These are phyloP conservation scores for Drosophila bipectinata DNA, from an alignment of 1,140 invertebrate genomes.

Conservation along the genomic window DNA sequence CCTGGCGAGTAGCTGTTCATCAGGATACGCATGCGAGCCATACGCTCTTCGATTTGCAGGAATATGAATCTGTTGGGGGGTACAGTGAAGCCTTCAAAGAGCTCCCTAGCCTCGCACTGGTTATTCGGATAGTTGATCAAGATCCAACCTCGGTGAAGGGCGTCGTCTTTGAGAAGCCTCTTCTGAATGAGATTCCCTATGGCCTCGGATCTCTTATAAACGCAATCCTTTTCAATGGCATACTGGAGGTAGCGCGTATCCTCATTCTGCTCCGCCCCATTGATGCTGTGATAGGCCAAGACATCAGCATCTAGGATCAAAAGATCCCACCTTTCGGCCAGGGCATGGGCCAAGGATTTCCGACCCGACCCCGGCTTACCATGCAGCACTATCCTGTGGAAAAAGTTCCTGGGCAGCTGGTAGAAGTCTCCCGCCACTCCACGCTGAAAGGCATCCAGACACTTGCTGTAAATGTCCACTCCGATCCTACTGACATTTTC, in stretches of 20 bases:
- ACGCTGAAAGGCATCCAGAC: constrained; percentile 58
- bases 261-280: constrained; percentile 22
- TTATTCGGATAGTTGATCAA: constrained; percentile 73
- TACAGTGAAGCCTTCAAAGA: constrained; percentile 69
- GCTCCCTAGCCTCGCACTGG: constrained; percentile 61
- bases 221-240: constrained; percentile 48
- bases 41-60: constrained; percentile 62
- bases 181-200: constrained; percentile 54
- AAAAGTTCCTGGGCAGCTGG: constrained; percentile 59
- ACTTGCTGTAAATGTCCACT: constrained; percentile 55
- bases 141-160: constrained; percentile 69
- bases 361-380: constrained; percentile 69
- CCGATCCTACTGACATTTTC: constrained; percentile 63
- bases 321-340: constrained; percentile 67
- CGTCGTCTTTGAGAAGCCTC: constrained; percentile 63
- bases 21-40: constrained; percentile 54
- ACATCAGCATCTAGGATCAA: constrained; percentile 70
- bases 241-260: constrained; percentile 35
- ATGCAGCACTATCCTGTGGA: constrained; percentile 68
- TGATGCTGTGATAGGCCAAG: constrained; percentile 63
- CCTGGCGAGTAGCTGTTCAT: constrained; percentile 44
- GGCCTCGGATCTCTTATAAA: constrained; percentile 52
- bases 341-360: constrained; percentile 53
- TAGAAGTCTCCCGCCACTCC: constrained; percentile 44
- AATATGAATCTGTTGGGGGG: constrained; percentile 73